A percentile compares a stretch with the other conserved stretches of the same genome.
phyloP scores from a whole-genome alignment of 2,888 invertebrate species.

The Andrena flavipes region DNA sequence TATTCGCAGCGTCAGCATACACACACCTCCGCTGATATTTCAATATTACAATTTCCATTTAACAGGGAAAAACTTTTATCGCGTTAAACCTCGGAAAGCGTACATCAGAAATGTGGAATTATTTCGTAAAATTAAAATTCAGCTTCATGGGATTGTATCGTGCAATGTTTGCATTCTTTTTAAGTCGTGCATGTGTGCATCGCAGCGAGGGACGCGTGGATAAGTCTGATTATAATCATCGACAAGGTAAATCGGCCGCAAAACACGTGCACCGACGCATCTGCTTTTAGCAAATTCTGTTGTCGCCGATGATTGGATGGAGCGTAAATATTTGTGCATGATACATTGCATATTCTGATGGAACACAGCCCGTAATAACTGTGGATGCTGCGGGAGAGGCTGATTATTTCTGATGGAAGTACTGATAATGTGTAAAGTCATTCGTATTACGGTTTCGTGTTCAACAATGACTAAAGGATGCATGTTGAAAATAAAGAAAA shows the following conservation, averaged over 20 bases:
- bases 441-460: constrained; percentile 24
- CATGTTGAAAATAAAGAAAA: neutral
- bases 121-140: neutral
- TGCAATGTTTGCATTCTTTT: constrained; percentile 14
- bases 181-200: neutral
- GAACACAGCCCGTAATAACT: constrained; percentile 47
- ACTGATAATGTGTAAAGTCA: constrained; percentile 62
- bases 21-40: too few relatives aligned
- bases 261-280: constrained; percentile 40
- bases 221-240: constrained; percentile 49
- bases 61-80: neutral
- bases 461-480: neutral
- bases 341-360: constrained; percentile 51
- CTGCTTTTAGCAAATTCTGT: constrained; percentile 64
- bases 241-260: constrained; percentile 47
- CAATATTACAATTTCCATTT: too few relatives aligned
- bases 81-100: constrained; percentile 3
- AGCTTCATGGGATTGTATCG: neutral
- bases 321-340: constrained; percentile 70
- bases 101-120: neutral
- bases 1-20: neutral
- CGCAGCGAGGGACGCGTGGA: neutral
- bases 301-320: constrained; percentile 60
- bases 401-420: constrained; percentile 70
- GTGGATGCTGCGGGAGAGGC: constrained; percentile 73